Percentiles rank a stretch among this genome's conserved stretches.
Conservation (phyloP, 2,888 invertebrate genomes). For the Lymantria dispar region DNA sequence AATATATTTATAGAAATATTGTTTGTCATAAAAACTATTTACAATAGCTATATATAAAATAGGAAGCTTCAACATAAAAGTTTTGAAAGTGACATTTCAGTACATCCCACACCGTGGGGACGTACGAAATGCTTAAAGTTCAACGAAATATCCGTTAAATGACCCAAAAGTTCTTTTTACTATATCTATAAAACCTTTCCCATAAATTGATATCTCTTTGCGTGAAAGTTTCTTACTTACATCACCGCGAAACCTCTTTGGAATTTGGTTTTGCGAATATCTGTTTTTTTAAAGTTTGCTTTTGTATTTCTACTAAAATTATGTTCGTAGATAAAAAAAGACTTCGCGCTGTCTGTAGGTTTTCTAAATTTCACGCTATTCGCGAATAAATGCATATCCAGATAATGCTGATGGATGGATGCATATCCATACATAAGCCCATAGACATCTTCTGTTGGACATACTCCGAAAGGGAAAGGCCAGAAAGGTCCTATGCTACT, state of each 20-base stretch:
- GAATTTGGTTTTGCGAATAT: conserved; percentile 11
- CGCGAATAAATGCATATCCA: too few relatives aligned
- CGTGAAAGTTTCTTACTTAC: conserved; percentile 24
- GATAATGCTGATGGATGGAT: too few relatives aligned
- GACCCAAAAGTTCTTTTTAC: conserved; percentile 49
- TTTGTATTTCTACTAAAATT: conserved; percentile 16
- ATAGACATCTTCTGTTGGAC: too few relatives aligned
- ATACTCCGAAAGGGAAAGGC: too few relatives aligned
- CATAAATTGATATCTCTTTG: conserved; percentile 49
- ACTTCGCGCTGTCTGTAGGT: too few relatives aligned
- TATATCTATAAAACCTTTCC: conserved; percentile 42
- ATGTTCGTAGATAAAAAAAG: conserved; percentile 2
- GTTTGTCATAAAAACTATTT: too few relatives aligned
- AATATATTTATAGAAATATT: too few relatives aligned
- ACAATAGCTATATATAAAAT: not conserved
- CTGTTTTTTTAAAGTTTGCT: conserved; percentile 26
- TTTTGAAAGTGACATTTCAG: conserved; percentile 27
- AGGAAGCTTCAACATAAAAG: conserved; percentile 13
- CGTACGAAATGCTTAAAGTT: conserved; percentile 33
- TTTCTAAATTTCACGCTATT: too few relatives aligned
- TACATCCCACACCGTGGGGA: conserved; percentile 15
- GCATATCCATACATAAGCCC: too few relatives aligned
- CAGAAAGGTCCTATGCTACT: too few relatives aligned
- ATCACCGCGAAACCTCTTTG: conserved; percentile 21
- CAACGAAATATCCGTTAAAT: conserved; percentile 31